These are phyloP conservation scores for Drosophila cardini DNA, from an alignment of 1,140 invertebrate species.

Conservation along the genomic window DNA sequence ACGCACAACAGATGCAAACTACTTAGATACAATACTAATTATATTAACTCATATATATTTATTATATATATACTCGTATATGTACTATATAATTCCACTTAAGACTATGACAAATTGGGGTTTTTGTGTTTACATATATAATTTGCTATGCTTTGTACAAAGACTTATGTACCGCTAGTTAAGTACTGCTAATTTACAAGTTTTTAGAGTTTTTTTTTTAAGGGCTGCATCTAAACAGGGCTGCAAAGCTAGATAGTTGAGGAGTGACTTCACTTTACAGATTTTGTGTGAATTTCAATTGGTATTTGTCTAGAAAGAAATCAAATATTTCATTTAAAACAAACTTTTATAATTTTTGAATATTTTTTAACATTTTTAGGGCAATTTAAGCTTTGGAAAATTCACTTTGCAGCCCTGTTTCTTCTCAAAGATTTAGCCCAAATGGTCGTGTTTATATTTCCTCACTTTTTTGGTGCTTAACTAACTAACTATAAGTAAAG, in stretches of 20 bases:
- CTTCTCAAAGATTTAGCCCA: conserved; percentile 33
- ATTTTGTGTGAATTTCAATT: not conserved
- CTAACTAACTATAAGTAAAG: conserved; percentile 64
- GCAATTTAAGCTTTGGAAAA: no score
- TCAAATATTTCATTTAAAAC: no score
- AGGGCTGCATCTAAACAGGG: conserved; percentile 11
- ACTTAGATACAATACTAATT: conserved; percentile 49
- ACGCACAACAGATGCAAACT: conserved; percentile 77
- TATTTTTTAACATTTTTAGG: no score
- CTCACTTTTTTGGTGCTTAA: conserved; percentile 47
- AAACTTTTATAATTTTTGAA: no score
- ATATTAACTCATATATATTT: conserved; percentile 32
- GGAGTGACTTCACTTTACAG: not conserved
- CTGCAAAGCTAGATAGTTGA: not conserved
- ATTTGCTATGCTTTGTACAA: conserved; percentile 77
- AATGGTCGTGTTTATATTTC: conserved; percentile 50
- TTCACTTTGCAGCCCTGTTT: not conserved
- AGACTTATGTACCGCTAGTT: conserved; percentile 56
- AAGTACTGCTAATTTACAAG: conserved; percentile 65
- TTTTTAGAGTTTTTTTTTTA: conserved; percentile 5
- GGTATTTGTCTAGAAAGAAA: no score
- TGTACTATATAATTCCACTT: conserved; percentile 48
- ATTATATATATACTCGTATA: conserved; percentile 41
- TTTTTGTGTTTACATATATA: conserved; percentile 34
- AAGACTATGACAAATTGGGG: conserved; percentile 69